These are phyloP conservation scores for Scomber scombrus DNA, from an alignment of 2,113 vertebrate genomes.

Conservation along the genomic window DNA sequence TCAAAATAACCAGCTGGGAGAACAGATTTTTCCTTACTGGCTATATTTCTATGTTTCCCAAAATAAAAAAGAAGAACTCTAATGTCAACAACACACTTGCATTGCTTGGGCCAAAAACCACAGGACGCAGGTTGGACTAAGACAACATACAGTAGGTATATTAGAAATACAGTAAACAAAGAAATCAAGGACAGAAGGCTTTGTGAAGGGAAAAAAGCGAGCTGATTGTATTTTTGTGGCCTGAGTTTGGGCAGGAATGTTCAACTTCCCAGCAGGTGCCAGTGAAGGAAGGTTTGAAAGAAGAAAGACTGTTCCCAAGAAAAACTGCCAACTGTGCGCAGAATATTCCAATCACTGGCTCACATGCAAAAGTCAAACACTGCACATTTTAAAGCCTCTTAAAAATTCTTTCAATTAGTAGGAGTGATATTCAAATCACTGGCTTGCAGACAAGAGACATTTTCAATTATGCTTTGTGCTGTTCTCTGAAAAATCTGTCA, in stretches of 20 bases:
- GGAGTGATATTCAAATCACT: slow-evolving; percentile 57
- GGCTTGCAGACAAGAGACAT: slow-evolving; percentile 40
- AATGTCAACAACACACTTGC: slow-evolving; percentile 19
- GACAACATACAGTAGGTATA: slow-evolving; percentile 19
- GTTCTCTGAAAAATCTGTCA: slow-evolving; percentile 48
- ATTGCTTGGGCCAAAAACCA: slow-evolving; percentile 32
- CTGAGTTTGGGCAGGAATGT: slow-evolving; percentile 46
- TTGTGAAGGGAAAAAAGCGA: slow-evolving; percentile 27
- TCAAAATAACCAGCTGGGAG: slow-evolving; percentile 31
- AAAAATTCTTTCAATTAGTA: slow-evolving; percentile 51
- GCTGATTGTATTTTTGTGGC: slow-evolving; percentile 26
- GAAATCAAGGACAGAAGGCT: slow-evolving; percentile 48
- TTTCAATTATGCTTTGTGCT: slow-evolving; percentile 57
- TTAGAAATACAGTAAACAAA: slow-evolving; percentile 29
- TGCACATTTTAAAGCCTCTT: slow-evolving; percentile 44
- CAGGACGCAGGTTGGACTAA: slow-evolving; percentile 18
- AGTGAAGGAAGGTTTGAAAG: slow-evolving; percentile 60
- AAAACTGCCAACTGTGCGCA: slow-evolving; percentile 49
- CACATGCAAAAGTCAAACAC: slow-evolving; percentile 40
- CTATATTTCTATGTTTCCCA: slow-evolving; percentile 27
- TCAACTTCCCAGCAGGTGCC: slow-evolving; percentile 54
- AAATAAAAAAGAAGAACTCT: slow-evolving; percentile 18
- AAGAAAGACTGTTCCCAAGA: slow-evolving; percentile 10
- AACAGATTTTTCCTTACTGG: slow-evolving; percentile 23
- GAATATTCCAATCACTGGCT: slow-evolving; percentile 53